Evolutionary conservation across 2,888 invertebrate species (phyloP), one percentile per base, ranked within the genome.

Genomic region (Luperina testacea): DNA sequence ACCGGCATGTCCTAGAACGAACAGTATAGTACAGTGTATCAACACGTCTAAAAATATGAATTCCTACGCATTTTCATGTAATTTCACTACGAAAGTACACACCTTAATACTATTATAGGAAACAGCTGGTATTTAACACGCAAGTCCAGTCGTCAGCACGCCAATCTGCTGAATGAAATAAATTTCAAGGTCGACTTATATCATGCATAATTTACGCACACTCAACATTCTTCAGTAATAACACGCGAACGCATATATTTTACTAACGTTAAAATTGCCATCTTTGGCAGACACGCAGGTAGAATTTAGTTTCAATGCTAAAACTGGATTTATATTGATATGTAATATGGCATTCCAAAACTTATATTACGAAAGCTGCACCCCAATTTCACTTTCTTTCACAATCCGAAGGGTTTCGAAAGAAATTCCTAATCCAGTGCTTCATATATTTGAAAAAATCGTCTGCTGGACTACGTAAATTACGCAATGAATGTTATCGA

Each of bases 161-260:
- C 38, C 67, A 73, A 81, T 71, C 71, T 73, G 11, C 38, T 83
- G 83, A 83, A 83, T 83, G 80, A 80, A 83, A 70, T 77, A 81
- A 72, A 61, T 68, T 7, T 57, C 77, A 84, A 75, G 81, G 77
- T 72, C 81, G 6, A 67, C 24, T 73, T 74, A 76, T 59, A 72
- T 69, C 63, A 24, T 64, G 77, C 67, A 74, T 48, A 72, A 13
- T 83, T 71, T 81, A 84, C 81, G 70, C 77, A 77, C 27, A 77
- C 51, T 77, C 63, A 45, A 81, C 84, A 84, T 84, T 84, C 77
- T 71, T 77, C 24, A 51, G 42, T 80, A 75, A 76, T 75, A 63
- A 81, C 75, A 73, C 27, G 57, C 59, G n/a, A 77, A 67, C 51
- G 57, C 67, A 80, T 65, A 63, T 45, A 38, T 68, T 73, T 80